Conservation (phyloP, 53 echinoderm and acorn worm genomes). For the Holothuria leucospilota region DNA sequence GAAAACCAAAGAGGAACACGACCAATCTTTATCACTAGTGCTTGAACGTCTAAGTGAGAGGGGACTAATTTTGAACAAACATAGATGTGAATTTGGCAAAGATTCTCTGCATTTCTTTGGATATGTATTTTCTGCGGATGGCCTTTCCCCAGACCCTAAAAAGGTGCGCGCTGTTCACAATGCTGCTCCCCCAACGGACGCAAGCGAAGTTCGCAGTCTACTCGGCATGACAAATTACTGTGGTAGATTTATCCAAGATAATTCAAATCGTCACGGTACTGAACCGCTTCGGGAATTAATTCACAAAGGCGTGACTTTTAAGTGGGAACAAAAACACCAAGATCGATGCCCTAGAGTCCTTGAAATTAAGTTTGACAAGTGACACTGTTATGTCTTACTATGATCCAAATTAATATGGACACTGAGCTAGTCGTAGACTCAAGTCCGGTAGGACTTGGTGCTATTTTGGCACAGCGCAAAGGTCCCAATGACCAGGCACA, state of each 20-base stretch:
- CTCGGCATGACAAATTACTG: constrained; percentile 65
- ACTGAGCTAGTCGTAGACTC: constrained; percentile 72
- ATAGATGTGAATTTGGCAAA: constrained; percentile 46
- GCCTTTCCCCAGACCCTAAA: constrained; percentile 46
- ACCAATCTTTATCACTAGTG: constrained; percentile 20
- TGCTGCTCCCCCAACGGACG: constrained; percentile 31
- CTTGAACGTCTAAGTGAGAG: constrained; percentile 58
- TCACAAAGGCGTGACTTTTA: constrained; percentile 40
- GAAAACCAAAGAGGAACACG: constrained; percentile 31
- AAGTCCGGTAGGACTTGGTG: constrained; percentile 72
- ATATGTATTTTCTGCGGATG: constrained; percentile 35
- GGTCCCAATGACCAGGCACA: constrained; percentile 4
- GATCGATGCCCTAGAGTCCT: constrained; percentile 31
- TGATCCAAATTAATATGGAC: constrained; percentile 14
- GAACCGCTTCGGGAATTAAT: constrained; percentile 55
- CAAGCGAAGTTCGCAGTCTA: constrained; percentile 58
- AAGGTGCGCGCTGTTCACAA: constrained; percentile 48
- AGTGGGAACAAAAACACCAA: constrained; percentile 63
- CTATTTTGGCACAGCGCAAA: constrained; percentile 56
- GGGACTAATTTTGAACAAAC: constrained; percentile 57
- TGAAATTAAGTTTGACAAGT: constrained; percentile 50
- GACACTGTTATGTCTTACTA: constrained; percentile 48
- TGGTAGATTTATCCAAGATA: constrained; percentile 58
- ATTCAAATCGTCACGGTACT: constrained; percentile 48
- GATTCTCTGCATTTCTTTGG: constrained; percentile 55